Percentiles rank a stretch among this genome's conserved stretches.
Evolutionary conservation across 2,888 invertebrate genomes (phyloP).

Genomic region (Orthosia gothica): DNA sequence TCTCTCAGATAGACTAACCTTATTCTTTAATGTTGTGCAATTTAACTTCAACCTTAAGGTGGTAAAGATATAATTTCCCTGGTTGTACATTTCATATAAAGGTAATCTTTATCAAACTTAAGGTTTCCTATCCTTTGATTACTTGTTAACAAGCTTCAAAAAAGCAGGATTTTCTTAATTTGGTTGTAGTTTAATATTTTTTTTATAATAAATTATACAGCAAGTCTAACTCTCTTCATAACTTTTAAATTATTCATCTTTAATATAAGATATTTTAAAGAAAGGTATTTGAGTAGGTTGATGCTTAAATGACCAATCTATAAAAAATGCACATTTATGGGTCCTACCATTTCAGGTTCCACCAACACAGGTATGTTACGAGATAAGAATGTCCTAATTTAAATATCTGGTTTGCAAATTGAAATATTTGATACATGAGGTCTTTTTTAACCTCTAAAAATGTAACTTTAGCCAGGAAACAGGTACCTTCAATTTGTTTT

Average conservation of each 20-base stretch:
- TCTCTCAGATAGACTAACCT: too few species aligned
- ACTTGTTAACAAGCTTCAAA: too few species aligned
- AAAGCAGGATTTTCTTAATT: too few species aligned
- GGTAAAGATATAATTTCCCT: too few species aligned
- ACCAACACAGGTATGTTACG: conserved; percentile 12
- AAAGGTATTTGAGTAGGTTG: conserved; percentile 28
- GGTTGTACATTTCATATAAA: neutral
- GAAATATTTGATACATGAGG: neutral
- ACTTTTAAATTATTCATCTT: neutral
- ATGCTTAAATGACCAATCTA: neutral
- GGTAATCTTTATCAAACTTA: neutral
- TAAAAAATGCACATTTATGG: conserved; percentile 26
- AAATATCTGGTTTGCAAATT: conserved; percentile 22
- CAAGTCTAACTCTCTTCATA: neutral
- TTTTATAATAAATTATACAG: neutral
- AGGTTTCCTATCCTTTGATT: neutral
- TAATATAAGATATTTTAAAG: neutral
- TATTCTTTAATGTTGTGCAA: too few species aligned
- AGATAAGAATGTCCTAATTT: conserved; percentile 33
- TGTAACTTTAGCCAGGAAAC: neutral
- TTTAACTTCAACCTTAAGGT: too few species aligned
- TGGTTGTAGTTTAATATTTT: too few species aligned
- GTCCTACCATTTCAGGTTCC: conserved; percentile 15
- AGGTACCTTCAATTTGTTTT: neutral
- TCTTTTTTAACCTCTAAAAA: neutral